A percentile compares a stretch with the other conserved stretches of the same genome.
Conservation (phyloP, 1,140 invertebrate species). For the Protaetia brevitarsis region DNA sequence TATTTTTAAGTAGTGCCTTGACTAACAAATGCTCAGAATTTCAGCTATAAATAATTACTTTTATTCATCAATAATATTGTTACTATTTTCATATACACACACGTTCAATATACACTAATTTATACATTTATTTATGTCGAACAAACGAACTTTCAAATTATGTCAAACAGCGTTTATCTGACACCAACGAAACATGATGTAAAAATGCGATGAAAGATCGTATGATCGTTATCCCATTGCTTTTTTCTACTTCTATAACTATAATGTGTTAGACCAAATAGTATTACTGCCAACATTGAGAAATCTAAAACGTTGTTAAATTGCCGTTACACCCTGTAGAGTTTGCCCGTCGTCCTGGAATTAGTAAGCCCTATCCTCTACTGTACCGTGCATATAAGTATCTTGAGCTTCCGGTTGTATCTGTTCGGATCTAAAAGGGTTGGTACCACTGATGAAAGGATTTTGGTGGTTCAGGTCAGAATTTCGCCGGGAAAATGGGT, state of each 20-base stretch:
- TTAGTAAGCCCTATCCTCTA: constrained; percentile 58
- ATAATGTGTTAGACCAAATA: no score
- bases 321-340: constrained; percentile 19
- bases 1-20: constrained; percentile 27
- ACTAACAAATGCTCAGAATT: constrained; percentile 27
- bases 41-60: background rate
- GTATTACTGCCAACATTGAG: background rate
- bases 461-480: constrained; percentile 49
- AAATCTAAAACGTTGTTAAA: background rate
- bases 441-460: constrained; percentile 54
- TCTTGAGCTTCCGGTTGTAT: constrained; percentile 60
- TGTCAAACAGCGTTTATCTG: no score
- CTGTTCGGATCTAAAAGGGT: constrained; percentile 53
- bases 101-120: no score
- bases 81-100: no score
- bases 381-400: constrained; percentile 54
- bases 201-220: no score
- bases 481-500: constrained; percentile 48
- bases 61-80: background rate
- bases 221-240: no score
- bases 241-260: no score
- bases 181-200: no score
- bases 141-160: no score
- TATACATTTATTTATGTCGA: no score
- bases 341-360: constrained; percentile 3